Percentiles rank a stretch among this genome's conserved stretches.
Conservation (phyloP, 2,113 vertebrate species). For the Megaleporinus macrocephalus region DNA sequence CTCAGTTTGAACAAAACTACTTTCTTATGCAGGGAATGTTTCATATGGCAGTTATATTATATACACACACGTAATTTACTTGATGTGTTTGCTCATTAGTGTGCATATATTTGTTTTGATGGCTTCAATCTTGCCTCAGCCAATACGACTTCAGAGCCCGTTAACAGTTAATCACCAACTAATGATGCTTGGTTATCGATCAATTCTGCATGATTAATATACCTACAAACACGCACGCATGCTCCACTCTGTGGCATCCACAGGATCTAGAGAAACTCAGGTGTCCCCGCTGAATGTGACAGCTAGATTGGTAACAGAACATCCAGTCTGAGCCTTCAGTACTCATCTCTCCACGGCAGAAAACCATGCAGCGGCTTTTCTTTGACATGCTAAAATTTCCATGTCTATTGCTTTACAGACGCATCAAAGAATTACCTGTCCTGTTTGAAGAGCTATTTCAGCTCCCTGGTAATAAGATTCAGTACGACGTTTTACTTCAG, state of each 20-base stretch:
- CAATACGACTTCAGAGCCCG: no score
- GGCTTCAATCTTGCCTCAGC: no score
- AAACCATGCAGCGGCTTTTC: not conserved
- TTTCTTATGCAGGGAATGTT: no score
- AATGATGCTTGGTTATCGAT: no score
- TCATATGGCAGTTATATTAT: no score
- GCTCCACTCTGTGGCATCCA: not conserved
- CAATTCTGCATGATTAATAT: no score
- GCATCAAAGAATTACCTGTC: not conserved
- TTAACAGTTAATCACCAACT: no score
- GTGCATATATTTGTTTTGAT: no score
- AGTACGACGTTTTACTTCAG: not conserved
- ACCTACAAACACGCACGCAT: not conserved
- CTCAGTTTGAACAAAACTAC: no score
- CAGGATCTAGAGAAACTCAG: not conserved
- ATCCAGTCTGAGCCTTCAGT: not conserved
- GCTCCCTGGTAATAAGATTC: not conserved
- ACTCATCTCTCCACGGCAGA: not conserved
- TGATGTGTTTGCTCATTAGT: no score
- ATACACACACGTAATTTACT: no score
- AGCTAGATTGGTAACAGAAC: not conserved
- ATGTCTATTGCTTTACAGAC: not conserved
- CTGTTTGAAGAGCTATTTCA: constrained; percentile 8
- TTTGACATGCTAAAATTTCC: constrained; percentile 11
- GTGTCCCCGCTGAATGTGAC: not conserved